A percentile compares a stretch with the other conserved stretches of the same genome.
These are phyloP conservation scores for Anhinga rufa DNA, from an alignment of 2,113 vertebrate species.

Conservation along the genomic window DNA sequence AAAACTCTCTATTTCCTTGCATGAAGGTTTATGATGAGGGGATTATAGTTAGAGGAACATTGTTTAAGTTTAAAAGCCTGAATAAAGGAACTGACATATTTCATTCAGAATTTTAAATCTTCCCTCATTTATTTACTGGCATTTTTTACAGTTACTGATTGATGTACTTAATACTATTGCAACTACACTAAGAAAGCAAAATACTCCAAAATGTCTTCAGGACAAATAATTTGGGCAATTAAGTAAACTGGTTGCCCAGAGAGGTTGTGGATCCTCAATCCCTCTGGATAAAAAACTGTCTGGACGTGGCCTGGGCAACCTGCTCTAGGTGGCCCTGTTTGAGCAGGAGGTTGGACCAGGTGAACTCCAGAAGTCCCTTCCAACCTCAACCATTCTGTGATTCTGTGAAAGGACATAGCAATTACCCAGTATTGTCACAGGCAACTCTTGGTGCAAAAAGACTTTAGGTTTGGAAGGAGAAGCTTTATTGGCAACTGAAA, in stretches of 20 bases:
- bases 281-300: not conserved
- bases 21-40: not conserved
- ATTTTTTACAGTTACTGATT: not conserved
- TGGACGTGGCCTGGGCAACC: not conserved
- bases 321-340: not conserved
- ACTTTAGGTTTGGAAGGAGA: slow-evolving; percentile 43
- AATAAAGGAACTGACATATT: not conserved
- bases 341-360: not conserved
- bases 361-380: not conserved
- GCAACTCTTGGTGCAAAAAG: slow-evolving; percentile 5
- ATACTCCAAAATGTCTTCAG: not conserved
- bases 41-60: not conserved
- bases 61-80: not conserved
- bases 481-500: slow-evolving; percentile 42
- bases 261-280: not conserved
- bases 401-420: not conserved
- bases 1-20: not conserved
- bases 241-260: not conserved
- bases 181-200: not conserved
- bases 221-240: not conserved
- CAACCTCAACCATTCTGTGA: not conserved
- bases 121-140: not conserved
- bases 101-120: not conserved
- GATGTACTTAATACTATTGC: not conserved
- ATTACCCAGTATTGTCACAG: slow-evolving; percentile 9